Evolutionary conservation across 2,113 vertebrate species (phyloP).

Genomic region (Laterallus jamaicensis): DNA sequence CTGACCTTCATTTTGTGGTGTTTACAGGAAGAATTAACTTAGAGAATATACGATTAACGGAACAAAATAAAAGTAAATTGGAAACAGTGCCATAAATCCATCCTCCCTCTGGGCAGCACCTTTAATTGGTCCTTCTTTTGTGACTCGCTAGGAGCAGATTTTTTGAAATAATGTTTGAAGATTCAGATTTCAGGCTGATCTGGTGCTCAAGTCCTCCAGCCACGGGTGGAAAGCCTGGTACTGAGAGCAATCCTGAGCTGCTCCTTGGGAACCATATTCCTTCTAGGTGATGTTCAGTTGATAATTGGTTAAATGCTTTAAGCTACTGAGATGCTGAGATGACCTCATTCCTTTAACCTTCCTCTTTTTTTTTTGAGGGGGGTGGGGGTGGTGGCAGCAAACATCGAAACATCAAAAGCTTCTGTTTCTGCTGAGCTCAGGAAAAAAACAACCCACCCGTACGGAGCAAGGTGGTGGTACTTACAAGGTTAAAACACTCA

Average conservation of each 20-base stretch:
- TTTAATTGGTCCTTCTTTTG: neutral
- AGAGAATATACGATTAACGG: neutral
- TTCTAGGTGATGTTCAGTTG: neutral
- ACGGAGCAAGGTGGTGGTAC: neutral
- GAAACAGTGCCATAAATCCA: neutral
- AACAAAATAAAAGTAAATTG: neutral
- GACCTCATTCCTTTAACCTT: slow-evolving; percentile 21
- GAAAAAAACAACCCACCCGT: rapidly evolving
- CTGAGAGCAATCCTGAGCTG: neutral
- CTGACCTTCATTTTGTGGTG: neutral
- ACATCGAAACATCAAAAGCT: slow-evolving; percentile 14
- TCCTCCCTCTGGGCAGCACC: neutral
- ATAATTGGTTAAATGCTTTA: neutral
- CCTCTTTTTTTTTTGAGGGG: neutral
- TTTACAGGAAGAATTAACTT: neutral
- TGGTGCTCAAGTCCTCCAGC: neutral
- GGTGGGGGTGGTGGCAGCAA: neutral
- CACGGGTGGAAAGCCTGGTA: neutral
- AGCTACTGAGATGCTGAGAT: neutral
- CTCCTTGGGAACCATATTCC: neutral
- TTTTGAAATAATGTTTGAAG: neutral
- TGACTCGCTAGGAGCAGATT: neutral
- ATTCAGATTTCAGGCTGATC: neutral
- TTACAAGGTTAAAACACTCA: neutral
- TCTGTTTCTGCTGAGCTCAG: slow-evolving; percentile 1